These are phyloP conservation scores for Sprattus sprattus DNA, from an alignment of 2,113 vertebrate genomes.

Conservation along the genomic window DNA sequence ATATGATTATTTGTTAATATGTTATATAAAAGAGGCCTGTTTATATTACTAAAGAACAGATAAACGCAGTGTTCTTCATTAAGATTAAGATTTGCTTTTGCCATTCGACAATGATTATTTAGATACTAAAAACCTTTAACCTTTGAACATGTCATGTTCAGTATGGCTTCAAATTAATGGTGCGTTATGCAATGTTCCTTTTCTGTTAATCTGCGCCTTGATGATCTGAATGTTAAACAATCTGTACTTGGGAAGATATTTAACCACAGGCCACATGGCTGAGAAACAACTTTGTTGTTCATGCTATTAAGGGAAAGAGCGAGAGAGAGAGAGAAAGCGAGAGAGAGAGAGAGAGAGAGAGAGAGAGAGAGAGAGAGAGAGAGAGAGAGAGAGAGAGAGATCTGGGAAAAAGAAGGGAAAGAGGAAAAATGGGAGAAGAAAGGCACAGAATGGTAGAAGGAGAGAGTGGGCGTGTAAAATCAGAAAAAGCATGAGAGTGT, in stretches of 20 bases:
- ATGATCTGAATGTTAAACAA: neutral
- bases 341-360: neutral
- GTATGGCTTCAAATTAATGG: neutral
- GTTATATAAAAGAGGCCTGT: neutral
- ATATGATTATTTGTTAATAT: neutral
- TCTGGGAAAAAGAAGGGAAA: neutral
- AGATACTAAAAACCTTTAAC: neutral
- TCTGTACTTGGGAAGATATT: neutral
- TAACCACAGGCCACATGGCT: constrained; percentile 8
- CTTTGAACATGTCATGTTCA: constrained; percentile 1
- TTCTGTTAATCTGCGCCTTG: neutral
- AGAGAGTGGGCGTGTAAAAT: neutral
- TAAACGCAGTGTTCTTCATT: neutral
- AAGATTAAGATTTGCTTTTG: neutral
- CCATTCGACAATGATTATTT: neutral
- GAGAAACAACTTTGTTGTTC: neutral
- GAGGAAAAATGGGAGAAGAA: neutral
- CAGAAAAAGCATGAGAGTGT: neutral
- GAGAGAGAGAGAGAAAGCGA: neutral
- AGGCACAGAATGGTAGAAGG: neutral
- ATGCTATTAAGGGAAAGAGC: neutral
- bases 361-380: neutral
- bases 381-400: neutral
- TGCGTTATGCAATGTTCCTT: neutral
- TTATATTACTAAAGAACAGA: neutral